These are phyloP conservation scores for Drosophila kuntzei DNA, from an alignment of 2,888 invertebrate species.

Conservation along the genomic window DNA sequence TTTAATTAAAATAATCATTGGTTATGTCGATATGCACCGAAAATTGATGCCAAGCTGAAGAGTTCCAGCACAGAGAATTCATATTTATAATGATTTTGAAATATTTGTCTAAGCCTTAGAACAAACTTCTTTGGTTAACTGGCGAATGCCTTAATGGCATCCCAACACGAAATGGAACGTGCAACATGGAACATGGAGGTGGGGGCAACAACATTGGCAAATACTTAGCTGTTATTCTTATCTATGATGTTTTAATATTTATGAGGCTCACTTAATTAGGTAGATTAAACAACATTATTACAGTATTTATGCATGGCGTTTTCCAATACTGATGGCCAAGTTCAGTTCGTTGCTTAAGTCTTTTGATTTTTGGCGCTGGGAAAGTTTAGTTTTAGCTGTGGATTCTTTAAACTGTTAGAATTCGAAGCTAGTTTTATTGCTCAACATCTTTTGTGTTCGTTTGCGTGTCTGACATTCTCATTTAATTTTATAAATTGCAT, in stretches of 20 bases:
- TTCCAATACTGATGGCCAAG: constrained; percentile 48
- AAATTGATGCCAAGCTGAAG: constrained; percentile 25
- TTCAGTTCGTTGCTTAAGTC: constrained; percentile 64
- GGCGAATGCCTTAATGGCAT: constrained; percentile 54
- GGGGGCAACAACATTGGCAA: constrained; percentile 25
- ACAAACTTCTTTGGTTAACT: constrained; percentile 28
- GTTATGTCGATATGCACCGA: constrained; percentile 34
- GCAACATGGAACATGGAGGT: constrained; percentile 49
- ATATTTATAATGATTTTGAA: constrained; percentile 60
- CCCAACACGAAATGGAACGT: constrained; percentile 72
- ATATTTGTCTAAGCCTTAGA: constrained; percentile 34
- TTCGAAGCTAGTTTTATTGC: constrained; percentile 33
- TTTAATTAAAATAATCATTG: constrained; percentile 74
- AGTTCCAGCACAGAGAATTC: constrained; percentile 45
- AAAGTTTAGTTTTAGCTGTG: constrained; percentile 39
- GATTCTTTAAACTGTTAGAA: constrained; percentile 42
- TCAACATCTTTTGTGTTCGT: constrained; percentile 31
- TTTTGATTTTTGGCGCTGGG: constrained; percentile 47
- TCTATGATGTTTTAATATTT: constrained; percentile 73
- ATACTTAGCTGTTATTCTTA: constrained; percentile 48
- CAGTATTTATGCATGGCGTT: constrained; percentile 60
- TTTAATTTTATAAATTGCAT: constrained; percentile 74
- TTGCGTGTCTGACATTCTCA: constrained; percentile 74
- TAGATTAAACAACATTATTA: constrained; percentile 60
- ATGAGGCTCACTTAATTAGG: constrained; percentile 72